Conservation (phyloP, 2,797 vertebrate genomes). For the Phoebastria nigripes region DNA sequence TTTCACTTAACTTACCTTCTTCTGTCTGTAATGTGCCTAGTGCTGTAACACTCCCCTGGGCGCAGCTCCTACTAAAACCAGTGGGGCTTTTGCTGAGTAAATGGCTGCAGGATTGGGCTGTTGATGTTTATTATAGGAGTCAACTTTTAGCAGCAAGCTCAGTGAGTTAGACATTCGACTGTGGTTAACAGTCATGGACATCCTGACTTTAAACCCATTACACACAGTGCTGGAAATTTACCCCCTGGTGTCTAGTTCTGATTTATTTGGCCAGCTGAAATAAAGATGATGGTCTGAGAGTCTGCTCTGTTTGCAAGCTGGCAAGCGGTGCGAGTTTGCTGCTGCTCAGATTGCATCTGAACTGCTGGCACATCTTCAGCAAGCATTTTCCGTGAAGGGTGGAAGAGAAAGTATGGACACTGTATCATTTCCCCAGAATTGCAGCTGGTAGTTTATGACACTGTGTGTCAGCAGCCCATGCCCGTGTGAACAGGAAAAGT, state of each 20-base stretch:
- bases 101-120: not conserved
- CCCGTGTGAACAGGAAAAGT: not conserved
- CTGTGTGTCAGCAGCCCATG: not conserved
- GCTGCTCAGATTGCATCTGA: not conserved
- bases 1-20: not conserved
- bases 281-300: not conserved
- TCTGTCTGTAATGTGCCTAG: not conserved
- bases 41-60: not conserved
- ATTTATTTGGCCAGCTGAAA: constrained; percentile 49
- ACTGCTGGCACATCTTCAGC: constrained; percentile 4
- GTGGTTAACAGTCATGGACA: not conserved
- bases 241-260: not conserved
- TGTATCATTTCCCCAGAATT: not conserved
- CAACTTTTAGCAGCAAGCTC: not conserved
- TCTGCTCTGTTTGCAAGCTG: constrained; percentile 10
- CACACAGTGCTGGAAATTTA: not conserved
- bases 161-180: not conserved
- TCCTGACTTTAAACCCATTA: not conserved
- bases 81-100: not conserved
- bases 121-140: not conserved
- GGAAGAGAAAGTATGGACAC: not conserved
- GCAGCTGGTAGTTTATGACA: not conserved
- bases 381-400: not conserved
- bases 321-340: not conserved
- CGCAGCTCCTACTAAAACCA: not conserved